A percentile compares a stretch with the other conserved stretches of the same genome.
Conservation (phyloP, 2,113 vertebrate genomes). For the Forbesichthys papilliferus region DNA sequence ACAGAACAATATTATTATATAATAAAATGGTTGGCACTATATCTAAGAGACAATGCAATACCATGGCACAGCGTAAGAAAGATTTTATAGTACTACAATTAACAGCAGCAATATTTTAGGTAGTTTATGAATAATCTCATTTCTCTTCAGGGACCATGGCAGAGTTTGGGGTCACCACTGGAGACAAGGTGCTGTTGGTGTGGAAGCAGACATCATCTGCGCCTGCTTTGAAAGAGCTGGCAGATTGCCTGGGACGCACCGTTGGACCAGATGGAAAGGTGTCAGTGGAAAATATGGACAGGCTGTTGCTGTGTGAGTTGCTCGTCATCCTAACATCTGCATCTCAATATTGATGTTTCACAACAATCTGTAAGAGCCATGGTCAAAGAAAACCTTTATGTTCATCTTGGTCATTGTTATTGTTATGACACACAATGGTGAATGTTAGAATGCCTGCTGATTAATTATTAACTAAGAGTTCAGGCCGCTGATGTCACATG, state of each 20-base stretch:
- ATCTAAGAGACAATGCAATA: too few species aligned
- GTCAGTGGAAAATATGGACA: constrained; percentile 84
- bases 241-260: constrained; percentile 64
- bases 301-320: constrained; percentile 82
- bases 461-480: too few species aligned
- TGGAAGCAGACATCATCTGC: constrained; percentile 78
- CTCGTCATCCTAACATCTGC: not conserved
- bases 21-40: too few species aligned
- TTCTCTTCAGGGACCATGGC: constrained; percentile 71
- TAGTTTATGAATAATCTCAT: not conserved
- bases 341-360: not conserved
- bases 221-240: constrained; percentile 75
- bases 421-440: too few species aligned
- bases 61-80: too few species aligned
- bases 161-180: constrained; percentile 74
- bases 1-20: too few species aligned
- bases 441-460: too few species aligned
- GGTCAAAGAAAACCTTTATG: too few species aligned
- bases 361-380: not conserved
- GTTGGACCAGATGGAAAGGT: constrained; percentile 78
- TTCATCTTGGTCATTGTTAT: too few species aligned
- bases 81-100: too few species aligned
- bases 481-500: too few species aligned
- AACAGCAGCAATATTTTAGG: too few species aligned
- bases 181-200: constrained; percentile 83